phyloP scores from a whole-genome alignment of 2,888 invertebrate genomes.

The Monoplex corrugatus region DNA sequence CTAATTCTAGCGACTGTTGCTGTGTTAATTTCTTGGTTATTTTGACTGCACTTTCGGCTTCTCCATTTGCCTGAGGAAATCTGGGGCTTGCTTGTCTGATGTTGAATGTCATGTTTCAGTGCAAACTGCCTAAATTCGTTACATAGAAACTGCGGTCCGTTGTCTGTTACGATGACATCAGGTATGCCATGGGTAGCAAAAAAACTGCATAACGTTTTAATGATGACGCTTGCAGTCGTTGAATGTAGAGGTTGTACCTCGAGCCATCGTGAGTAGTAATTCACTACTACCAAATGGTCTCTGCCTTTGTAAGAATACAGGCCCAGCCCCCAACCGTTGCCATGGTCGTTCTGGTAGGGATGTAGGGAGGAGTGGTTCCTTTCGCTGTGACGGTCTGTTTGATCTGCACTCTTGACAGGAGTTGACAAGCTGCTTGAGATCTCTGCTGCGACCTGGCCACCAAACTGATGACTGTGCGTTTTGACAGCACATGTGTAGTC shows the following conservation, averaged over 20 bases:
- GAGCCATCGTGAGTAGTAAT: slow-evolving; percentile 44
- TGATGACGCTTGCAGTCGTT: slow-evolving; percentile 27
- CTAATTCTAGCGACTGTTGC: not conserved
- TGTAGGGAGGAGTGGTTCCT: slow-evolving; percentile 23
- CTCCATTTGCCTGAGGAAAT: not conserved
- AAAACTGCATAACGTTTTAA: not conserved
- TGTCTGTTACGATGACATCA: slow-evolving; percentile 34
- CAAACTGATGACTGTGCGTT: slow-evolving; percentile 35
- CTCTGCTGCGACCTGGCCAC: slow-evolving; percentile 39
- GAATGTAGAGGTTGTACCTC: not conserved
- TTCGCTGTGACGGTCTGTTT: not conserved
- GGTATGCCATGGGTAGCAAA: slow-evolving; percentile 42
- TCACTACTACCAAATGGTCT: slow-evolving; percentile 33
- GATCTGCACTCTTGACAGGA: not conserved
- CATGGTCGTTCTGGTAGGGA: slow-evolving; percentile 7
- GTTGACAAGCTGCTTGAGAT: not conserved
- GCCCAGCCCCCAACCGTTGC: slow-evolving; percentile 37
- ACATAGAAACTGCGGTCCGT: slow-evolving; percentile 41
- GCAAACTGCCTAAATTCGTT: slow-evolving; percentile 6
- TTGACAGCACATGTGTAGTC: not conserved
- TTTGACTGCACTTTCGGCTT: not conserved
- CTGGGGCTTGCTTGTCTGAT: not conserved
- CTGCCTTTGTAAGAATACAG: slow-evolving; percentile 24
- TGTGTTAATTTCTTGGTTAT: not conserved
- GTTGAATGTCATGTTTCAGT: not conserved